Conservation (phyloP, 1,140 invertebrate species). For the Phortica variegata region DNA sequence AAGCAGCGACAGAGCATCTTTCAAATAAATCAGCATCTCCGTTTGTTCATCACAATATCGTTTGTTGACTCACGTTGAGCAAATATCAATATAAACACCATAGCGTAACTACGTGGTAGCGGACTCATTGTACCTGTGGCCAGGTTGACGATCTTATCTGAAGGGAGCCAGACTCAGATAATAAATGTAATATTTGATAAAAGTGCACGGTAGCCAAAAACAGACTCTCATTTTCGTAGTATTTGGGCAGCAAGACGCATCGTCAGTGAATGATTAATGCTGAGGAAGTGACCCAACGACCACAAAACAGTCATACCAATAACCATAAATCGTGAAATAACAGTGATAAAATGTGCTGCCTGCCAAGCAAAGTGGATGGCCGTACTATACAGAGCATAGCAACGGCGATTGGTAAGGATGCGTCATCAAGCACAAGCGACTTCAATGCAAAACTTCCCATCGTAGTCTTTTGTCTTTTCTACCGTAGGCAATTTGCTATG, state of each 20-base stretch:
- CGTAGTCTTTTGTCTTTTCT: neutral
- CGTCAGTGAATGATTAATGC: no score
- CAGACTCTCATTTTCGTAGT: conserved; percentile 27
- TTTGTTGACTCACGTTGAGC: conserved; percentile 46
- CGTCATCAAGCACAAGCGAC: neutral
- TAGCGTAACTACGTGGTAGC: no score
- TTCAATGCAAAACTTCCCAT: neutral
- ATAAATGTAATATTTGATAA: conserved; percentile 24
- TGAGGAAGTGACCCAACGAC: no score
- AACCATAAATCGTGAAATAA: neutral
- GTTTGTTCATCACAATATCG: conserved; percentile 30
- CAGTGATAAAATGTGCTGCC: conserved; percentile 28
- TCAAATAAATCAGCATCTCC: no score
- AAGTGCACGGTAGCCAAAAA: conserved; percentile 19
- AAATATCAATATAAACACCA: conserved; percentile 27
- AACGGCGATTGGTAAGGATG: conserved; percentile 35
- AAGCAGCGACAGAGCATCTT: no score
- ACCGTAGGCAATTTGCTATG: conserved; percentile 37
- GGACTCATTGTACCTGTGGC: conserved; percentile 20
- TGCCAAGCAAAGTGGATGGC: conserved; percentile 35
- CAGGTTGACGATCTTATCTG: conserved; percentile 9
- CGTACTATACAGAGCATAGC: conserved; percentile 35
- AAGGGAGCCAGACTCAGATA: conserved; percentile 8
- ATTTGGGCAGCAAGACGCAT: conserved; percentile 10
- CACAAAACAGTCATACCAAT: neutral